Base-by-base conservation (phyloP, 1,140 invertebrate species). In the Diachasmimorpha longicaudata region DNA sequence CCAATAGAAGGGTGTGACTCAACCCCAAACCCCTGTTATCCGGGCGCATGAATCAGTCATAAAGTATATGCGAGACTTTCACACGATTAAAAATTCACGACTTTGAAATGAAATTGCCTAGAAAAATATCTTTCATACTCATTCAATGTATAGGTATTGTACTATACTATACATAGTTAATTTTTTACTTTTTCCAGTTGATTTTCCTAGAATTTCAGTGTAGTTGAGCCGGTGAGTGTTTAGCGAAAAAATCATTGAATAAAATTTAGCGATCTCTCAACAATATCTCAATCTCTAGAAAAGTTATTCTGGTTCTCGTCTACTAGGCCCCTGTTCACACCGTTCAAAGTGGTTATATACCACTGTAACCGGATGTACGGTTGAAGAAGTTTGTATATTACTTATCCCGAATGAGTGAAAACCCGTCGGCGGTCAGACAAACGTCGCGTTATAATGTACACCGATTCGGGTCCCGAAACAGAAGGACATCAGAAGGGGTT, bases 391-490 rank as follows among this genome's bases (percentile, higher is more conserved):
- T 84, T 77, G 77, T 81, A 81, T 19, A 36, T 31, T 68, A 55
- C 78, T 79, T 77, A 82, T 81, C 78, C 16, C 84, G 87, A 87
- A 87, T 88, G 85, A 79, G 81, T 48, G 79, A 79, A 71, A 58
- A 69, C 78, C 77, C 73, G 80, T 80, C 80, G 71, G 77, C 77
- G 81, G 79, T 79, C 81, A 77, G 80, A 81, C 79, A 79, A 77
- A 75, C 78, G 75, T 63, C 58, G 58, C 23, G 58, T 23, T 31
- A 63, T 19, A 63, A 81, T 79, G 80, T 80, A 79, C 77, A 79
- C 81, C 81, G 78, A 84, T 81, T 80, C 82, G 81, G 77, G 72
- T 81, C 77, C 58, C 81, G 81, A 86, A 84, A 83, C 81, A 77
- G 78, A 84, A 85, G 84, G 84, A 75, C 82, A 78, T 74, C 81